phyloP scores from a whole-genome alignment of 2,888 invertebrate species.

The Cryptosula pallasiana region DNA sequence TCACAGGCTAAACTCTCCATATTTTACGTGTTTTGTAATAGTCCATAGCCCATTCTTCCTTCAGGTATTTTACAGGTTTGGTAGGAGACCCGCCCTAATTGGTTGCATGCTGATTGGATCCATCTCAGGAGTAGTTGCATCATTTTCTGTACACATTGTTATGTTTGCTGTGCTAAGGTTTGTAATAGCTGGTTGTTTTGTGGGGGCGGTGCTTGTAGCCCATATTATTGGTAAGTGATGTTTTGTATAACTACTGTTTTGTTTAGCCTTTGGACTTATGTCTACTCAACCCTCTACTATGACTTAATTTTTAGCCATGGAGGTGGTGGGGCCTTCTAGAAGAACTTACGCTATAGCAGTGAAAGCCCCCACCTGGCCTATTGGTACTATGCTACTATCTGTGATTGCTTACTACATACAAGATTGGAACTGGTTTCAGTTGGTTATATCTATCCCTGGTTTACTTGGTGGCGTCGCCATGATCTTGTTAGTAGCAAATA shows the following conservation, averaged over 20 bases:
- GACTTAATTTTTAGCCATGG: neutral
- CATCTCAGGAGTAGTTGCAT: neutral
- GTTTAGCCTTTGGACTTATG: too few relatives aligned
- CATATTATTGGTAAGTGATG: slow-evolving; percentile 21
- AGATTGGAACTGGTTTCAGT: slow-evolving; percentile 19
- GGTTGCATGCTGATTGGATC: neutral
- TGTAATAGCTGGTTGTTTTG: slow-evolving; percentile 1
- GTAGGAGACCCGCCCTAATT: neutral
- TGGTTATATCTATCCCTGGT: neutral
- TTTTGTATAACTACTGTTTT: too few relatives aligned
- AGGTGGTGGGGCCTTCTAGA: neutral
- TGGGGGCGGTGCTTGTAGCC: neutral
- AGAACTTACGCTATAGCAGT: neutral
- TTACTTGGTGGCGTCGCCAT: neutral
- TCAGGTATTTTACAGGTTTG: too few relatives aligned
- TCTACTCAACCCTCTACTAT: too few relatives aligned
- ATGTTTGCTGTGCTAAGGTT: slow-evolving; percentile 18
- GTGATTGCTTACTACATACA: slow-evolving; percentile 6
- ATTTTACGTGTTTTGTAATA: too few relatives aligned
- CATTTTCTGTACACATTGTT: neutral
- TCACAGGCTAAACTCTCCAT: too few relatives aligned
- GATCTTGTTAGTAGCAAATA: slow-evolving; percentile 19
- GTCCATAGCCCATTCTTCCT: too few relatives aligned
- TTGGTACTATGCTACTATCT: slow-evolving; percentile 3
- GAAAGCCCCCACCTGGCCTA: neutral